Percentiles rank a stretch among this genome's conserved stretches.
These are phyloP conservation scores for Hypolimnas misippus DNA, from an alignment of 2,888 invertebrate species.

Conservation along the genomic window DNA sequence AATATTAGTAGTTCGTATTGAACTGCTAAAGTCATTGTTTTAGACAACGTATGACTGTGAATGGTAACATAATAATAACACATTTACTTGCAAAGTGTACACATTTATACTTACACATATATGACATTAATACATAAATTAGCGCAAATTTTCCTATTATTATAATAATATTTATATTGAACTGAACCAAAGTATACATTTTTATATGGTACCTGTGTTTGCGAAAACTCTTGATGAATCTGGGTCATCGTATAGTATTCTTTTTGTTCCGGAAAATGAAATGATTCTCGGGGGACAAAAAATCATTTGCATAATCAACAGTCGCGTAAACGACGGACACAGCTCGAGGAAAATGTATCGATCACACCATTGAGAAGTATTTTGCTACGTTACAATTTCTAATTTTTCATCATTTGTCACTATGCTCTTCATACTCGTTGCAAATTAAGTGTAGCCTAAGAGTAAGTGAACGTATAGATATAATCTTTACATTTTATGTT, in stretches of 20 bases:
- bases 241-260: not conserved
- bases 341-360: slow-evolving; percentile 1
- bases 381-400: not conserved
- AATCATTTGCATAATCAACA: not conserved
- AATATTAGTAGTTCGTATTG: not conserved
- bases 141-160: no score
- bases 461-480: no score
- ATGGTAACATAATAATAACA: no score
- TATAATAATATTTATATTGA: no score
- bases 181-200: not conserved
- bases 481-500: no score
- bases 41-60: no score
- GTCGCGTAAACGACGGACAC: not conserved
- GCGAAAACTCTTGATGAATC: slow-evolving; percentile 1
- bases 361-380: not conserved
- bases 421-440: not conserved
- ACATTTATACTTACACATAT: no score
- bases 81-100: no score
- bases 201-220: not conserved
- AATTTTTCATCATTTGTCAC: not conserved
- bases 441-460: no score
- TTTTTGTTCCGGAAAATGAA: slow-evolving; percentile 10
- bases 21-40: no score
- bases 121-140: no score
- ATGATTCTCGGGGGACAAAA: slow-evolving; percentile 3